Conservation (phyloP, 2,113 vertebrate species). For the Microcebus murinus region DNA sequence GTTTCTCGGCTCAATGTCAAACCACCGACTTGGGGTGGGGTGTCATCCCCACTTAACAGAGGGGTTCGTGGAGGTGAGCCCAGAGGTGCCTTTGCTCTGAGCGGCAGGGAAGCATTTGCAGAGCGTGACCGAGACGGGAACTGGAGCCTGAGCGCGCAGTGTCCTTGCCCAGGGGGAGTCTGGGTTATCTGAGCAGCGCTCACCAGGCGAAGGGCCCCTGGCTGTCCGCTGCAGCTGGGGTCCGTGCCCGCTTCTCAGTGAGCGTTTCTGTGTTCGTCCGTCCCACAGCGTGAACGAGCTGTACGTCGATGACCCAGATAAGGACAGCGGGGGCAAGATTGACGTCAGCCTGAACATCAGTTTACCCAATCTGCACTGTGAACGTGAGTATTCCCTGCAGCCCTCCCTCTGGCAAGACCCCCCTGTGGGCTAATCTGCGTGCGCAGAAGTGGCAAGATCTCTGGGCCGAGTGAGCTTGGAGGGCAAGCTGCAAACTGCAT, state of each 20-base stretch:
- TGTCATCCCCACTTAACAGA: neutral
- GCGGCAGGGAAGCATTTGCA: neutral
- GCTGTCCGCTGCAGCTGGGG: neutral
- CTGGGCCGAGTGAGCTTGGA: neutral
- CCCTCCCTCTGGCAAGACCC: neutral
- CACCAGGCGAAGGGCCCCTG: neutral
- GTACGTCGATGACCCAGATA: conserved; percentile 99
- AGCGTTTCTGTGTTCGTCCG: conserved; percentile 48
- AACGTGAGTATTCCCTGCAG: conserved; percentile 92
- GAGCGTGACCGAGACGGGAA: neutral
- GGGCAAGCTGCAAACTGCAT: neutral
- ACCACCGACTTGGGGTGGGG: neutral
- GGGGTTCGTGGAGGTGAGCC: neutral
- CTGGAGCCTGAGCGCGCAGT: fast-evolving
- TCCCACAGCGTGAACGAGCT: conserved; percentile 95
- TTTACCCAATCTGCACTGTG: conserved; percentile 98
- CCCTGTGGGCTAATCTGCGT: neutral
- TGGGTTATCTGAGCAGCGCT: neutral
- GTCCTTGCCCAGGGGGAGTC: neutral
- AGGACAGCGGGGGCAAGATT: conserved; percentile 99
- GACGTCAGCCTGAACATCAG: conserved; percentile 99
- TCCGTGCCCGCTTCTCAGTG: neutral
- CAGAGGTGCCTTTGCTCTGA: neutral
- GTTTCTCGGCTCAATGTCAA: neutral
- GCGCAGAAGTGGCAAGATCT: fast-evolving